Evolutionary conservation across 2,797 vertebrate species (phyloP).

Genomic region (Anolis apletophallus): DNA sequence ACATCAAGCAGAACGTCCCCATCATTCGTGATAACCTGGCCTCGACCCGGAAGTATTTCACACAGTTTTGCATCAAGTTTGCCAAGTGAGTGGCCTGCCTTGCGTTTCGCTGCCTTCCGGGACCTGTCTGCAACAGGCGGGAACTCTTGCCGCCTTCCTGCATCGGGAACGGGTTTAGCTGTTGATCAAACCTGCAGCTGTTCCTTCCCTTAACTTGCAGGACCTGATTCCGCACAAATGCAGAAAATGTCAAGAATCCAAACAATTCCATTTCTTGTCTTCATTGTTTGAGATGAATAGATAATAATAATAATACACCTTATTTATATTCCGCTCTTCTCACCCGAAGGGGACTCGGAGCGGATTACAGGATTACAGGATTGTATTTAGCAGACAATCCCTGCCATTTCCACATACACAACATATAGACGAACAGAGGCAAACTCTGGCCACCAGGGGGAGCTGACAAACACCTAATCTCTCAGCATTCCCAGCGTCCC

Average conservation of each 20-base stretch:
- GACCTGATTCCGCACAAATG: background rate
- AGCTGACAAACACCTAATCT: too few species aligned
- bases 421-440: too few species aligned
- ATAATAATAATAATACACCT: too few species aligned
- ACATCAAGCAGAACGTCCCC: slow-evolving; percentile 98
- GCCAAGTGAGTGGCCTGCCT: slow-evolving; percentile 87
- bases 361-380: too few species aligned
- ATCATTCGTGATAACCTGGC: slow-evolving; percentile 97
- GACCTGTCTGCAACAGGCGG: too few species aligned
- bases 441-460: too few species aligned
- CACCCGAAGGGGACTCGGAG: too few species aligned
- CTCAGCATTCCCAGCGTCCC: too few species aligned
- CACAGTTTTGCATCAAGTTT: slow-evolving; percentile 99
- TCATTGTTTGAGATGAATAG: too few species aligned
- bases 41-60: slow-evolving; percentile 98
- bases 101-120: fast-evolving
- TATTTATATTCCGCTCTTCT: too few species aligned
- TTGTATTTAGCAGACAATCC: too few species aligned
- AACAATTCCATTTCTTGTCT: background rate
- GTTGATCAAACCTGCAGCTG: background rate
- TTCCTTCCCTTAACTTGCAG: background rate
- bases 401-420: too few species aligned
- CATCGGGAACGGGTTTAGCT: slow-evolving; percentile 41
- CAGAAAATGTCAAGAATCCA: background rate
- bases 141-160: slow-evolving; percentile 30